Evolutionary conservation across 1,140 invertebrate species (phyloP).

Genomic region (Oncopeltus fasciatus): DNA sequence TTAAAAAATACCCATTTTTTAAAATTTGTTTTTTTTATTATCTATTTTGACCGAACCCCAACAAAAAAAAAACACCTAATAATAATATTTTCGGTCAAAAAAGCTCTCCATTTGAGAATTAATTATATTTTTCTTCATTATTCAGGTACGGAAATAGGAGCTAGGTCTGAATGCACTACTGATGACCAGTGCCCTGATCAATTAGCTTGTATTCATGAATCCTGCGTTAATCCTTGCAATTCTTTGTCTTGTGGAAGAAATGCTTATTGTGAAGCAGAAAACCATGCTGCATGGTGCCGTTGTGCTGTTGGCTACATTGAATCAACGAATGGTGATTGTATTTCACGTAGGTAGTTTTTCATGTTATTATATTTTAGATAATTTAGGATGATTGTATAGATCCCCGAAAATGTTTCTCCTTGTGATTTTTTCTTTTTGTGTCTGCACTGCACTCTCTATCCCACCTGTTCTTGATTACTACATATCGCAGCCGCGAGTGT

Average conservation of each 20-base stretch:
- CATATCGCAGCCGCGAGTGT: too few relatives aligned
- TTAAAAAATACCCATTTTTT: too few relatives aligned
- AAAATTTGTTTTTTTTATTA: too few relatives aligned
- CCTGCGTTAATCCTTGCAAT: conserved; percentile 67
- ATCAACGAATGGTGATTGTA: conserved; percentile 57
- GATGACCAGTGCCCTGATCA: conserved; percentile 68
- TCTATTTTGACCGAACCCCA: too few relatives aligned
- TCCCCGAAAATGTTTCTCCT: too few relatives aligned
- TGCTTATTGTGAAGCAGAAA: conserved; percentile 72
- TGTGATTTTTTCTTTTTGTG: too few relatives aligned
- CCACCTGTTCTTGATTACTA: too few relatives aligned
- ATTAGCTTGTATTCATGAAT: conserved; percentile 56
- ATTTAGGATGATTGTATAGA: background rate
- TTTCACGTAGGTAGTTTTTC: conserved; percentile 46
- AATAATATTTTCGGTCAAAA: too few relatives aligned
- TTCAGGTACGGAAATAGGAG: conserved; percentile 8
- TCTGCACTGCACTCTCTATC: too few relatives aligned
- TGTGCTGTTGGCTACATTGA: conserved; percentile 69
- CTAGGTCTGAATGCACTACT: conserved; percentile 40
- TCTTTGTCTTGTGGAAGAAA: conserved; percentile 64
- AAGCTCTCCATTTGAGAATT: too few relatives aligned
- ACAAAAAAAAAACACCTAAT: too few relatives aligned
- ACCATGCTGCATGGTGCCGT: conserved; percentile 75
- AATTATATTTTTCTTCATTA: background rate
- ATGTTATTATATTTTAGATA: background rate